phyloP scores from a whole-genome alignment of 53 echinoderm and acorn worm species.

The Hippasteria phrygiana region DNA sequence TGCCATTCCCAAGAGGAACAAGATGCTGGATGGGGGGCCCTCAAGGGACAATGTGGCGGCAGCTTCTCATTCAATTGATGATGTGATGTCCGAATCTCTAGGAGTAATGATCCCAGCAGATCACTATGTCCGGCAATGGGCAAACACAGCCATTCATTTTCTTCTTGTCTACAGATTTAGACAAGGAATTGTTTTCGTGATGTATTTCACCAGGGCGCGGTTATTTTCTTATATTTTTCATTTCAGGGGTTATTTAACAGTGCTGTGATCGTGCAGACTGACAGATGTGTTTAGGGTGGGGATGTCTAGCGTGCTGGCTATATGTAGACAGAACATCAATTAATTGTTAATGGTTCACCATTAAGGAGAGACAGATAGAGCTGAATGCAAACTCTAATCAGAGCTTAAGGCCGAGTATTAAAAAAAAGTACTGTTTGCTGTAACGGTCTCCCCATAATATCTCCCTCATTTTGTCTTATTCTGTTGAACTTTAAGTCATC shows the following conservation, averaged over 20 bases:
- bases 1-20: background rate
- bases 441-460: too few species aligned
- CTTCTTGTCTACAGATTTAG: background rate
- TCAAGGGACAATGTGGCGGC: background rate
- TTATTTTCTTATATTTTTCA: background rate
- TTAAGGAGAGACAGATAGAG: background rate
- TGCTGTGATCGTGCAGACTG: too few species aligned
- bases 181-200: background rate
- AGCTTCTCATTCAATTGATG: conserved; percentile 4
- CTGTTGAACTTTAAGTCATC: too few species aligned
- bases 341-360: background rate
- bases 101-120: background rate
- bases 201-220: background rate
- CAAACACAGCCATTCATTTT: background rate
- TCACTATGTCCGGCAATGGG: background rate
- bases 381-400: background rate
- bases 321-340: background rate
- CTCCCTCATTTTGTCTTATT: too few species aligned
- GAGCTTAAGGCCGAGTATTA: too few species aligned
- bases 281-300: background rate
- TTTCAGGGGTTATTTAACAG: background rate
- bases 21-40: background rate
- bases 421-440: too few species aligned
- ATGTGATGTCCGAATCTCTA: background rate
- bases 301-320: background rate